Conservation (phyloP, 2,888 invertebrate species). For the Pemphredon lugubris region DNA sequence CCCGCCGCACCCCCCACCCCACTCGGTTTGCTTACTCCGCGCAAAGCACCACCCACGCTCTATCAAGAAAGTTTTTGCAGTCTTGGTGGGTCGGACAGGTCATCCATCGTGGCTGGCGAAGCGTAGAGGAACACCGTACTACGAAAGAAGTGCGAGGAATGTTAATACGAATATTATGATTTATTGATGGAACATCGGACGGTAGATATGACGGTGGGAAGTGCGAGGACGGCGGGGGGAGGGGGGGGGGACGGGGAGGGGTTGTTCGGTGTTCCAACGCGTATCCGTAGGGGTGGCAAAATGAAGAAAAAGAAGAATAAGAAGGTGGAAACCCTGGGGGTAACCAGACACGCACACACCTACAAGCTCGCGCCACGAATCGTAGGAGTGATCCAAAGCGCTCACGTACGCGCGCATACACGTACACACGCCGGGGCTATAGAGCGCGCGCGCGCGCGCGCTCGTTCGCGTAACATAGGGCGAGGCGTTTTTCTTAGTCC, state of each 20-base stretch:
- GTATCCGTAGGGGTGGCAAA: constrained; percentile 60
- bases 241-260: neutral
- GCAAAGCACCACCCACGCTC: constrained; percentile 40
- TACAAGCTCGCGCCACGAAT: neutral
- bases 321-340: constrained; percentile 58
- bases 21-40: constrained; percentile 53
- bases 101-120: constrained; percentile 61
- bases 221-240: neutral
- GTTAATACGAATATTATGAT: constrained; percentile 80
- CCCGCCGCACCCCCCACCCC: neutral
- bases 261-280: constrained; percentile 39
- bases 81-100: constrained; percentile 63
- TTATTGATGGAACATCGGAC: constrained; percentile 77
- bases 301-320: constrained; percentile 70
- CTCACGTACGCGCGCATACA: constrained; percentile 8
- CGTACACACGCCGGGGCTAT: neutral
- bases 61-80: constrained; percentile 56
- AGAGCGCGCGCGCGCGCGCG: constrained; percentile 18
- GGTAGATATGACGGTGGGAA: no score
- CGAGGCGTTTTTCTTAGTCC: constrained; percentile 83
- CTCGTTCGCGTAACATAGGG: constrained; percentile 79
- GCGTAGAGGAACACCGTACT: constrained; percentile 49
- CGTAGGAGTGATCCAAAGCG: constrained; percentile 24
- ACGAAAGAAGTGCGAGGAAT: constrained; percentile 77
- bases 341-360: constrained; percentile 21